Evolutionary conservation across 2,113 vertebrate genomes (phyloP), one percentile per base, ranked within the genome.

Genomic region (Perccottus glenii): DNA sequence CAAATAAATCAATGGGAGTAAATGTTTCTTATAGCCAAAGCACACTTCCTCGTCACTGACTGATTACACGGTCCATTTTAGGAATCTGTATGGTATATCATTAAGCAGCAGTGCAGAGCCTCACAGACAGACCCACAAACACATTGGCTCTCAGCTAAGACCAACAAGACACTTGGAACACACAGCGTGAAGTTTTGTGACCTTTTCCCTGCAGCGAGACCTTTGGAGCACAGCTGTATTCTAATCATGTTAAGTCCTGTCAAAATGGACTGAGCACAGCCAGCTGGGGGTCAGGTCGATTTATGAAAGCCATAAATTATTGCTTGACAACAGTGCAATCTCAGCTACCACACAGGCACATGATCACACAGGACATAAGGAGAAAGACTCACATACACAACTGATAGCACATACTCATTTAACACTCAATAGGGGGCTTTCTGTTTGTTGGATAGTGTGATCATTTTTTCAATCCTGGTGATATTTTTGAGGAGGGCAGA

Each of bases 201-300:
- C 73, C 75, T 80, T 82, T 53, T 46, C 33, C 15, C 60, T 3
- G 15, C 65, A 2, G 42, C 0, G 15, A 68, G 75, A 43, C 50
- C 64, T 67, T 73, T 51, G 43, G 47, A 73, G 65, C 75, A 64
- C 67, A 82, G 69, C 73, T 83, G 65, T 74, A 56, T 56, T 77
- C 55, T 69, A 64, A 74, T 69, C 60, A 70, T 67, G 63, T 48
- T 57, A 48, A 27, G 43, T 12, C 48, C 15, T 27, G 40, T 35
- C 52, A 56, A 72, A 52, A 57, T 56, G 64, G 45, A 60, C 57
- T 33, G 44, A 38, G 52, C n/a, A 58, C 43, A 64, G 38, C 50
- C 44, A 59, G 72, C 57, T 64, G 64, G 43, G 36, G 48, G 32
- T 62, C 55, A 62, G 40, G 27, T 11, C 62, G 59, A 16, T 64